These are phyloP conservation scores for Silurus meridionalis DNA, from an alignment of 2,113 vertebrate species.

Conservation along the genomic window DNA sequence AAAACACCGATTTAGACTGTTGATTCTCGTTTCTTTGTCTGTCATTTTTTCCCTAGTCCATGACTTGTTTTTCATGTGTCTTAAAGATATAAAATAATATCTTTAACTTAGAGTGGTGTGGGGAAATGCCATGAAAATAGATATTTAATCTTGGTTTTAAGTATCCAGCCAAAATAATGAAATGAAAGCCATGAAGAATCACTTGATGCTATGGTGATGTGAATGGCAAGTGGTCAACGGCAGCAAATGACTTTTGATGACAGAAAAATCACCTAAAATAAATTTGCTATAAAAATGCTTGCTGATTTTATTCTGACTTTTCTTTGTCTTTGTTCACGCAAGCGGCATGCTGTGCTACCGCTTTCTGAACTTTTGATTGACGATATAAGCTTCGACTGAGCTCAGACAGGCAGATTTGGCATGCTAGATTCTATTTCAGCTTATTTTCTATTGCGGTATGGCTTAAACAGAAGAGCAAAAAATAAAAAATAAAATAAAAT, in stretches of 20 bases:
- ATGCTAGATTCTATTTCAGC: conserved; percentile 36
- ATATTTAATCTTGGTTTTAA: neutral
- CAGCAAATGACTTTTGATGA: neutral
- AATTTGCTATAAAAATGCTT: neutral
- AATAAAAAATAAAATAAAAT: neutral
- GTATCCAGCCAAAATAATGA: neutral
- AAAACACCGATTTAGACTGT: neutral
- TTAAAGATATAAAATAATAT: neutral
- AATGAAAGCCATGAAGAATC: neutral
- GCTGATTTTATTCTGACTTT: neutral
- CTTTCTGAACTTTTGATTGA: conserved; percentile 21
- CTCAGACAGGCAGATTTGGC: conserved; percentile 12
- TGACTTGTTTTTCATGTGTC: neutral
- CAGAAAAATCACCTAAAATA: neutral
- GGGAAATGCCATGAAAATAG: neutral
- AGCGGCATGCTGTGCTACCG: neutral
- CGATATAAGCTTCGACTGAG: conserved; percentile 2
- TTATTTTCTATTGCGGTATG: conserved; percentile 38
- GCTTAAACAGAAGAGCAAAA: conserved; percentile 2
- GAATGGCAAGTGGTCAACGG: neutral
- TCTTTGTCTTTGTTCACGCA: conserved; percentile 1
- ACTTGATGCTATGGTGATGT: neutral
- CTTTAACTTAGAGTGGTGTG: neutral
- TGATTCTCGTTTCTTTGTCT: neutral
- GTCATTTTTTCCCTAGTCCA: neutral